These are phyloP conservation scores for Barnardius zonarius DNA, from an alignment of 2,113 vertebrate genomes.

Conservation along the genomic window DNA sequence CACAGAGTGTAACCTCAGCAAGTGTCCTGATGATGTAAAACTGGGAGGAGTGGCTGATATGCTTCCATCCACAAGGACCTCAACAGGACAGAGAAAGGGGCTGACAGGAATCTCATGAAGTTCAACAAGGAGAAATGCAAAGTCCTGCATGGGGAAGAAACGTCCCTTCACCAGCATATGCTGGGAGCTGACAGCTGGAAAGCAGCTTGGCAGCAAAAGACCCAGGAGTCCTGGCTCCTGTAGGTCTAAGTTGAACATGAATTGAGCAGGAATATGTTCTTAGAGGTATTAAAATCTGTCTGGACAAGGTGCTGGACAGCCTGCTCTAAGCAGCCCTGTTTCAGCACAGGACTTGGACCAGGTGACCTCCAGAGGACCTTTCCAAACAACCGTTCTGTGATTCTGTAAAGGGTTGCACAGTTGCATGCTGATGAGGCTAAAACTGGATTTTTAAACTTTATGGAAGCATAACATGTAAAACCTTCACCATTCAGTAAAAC, in stretches of 20 bases:
- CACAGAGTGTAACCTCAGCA: not conserved
- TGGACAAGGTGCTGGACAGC: not conserved
- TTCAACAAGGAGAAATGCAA: not conserved
- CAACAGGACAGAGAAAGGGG: not conserved
- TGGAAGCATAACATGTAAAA: not conserved
- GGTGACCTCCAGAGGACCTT: not conserved
- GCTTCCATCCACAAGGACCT: not conserved
- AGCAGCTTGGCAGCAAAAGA: not conserved
- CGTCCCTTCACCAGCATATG: rapidly evolving
- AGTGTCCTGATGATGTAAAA: not conserved
- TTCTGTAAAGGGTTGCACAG: not conserved
- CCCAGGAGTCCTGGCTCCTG: not conserved
- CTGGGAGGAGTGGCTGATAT: not conserved
- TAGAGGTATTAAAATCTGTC: not conserved
- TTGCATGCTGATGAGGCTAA: not conserved
- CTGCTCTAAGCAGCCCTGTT: not conserved
- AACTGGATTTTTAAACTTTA: not conserved
- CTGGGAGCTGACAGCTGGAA: not conserved
- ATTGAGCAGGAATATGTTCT: not conserved
- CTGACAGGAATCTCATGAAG: not conserved
- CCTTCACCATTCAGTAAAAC: not conserved
- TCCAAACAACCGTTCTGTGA: not conserved
- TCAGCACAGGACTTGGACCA: not conserved
- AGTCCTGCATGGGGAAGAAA: not conserved
- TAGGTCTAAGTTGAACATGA: not conserved